Base-by-base conservation (phyloP, 1,140 invertebrate genomes). In the Musca domestica region DNA sequence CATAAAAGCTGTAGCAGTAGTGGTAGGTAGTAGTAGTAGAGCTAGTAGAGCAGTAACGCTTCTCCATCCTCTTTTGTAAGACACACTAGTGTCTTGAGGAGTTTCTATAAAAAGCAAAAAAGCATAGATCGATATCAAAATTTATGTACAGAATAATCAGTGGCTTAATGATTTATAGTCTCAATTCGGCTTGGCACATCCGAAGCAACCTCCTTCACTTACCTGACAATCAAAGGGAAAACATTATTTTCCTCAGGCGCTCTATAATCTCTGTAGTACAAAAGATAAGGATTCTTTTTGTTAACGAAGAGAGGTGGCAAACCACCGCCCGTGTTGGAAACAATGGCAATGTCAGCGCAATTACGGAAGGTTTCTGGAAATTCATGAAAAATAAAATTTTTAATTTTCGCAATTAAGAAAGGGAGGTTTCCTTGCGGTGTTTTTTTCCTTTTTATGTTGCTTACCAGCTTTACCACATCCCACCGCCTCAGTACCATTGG, bases 301-400 rank as follows among this genome's bases (percentile, higher is more conserved):
- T 83, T 85, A 2, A 86, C 84, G 68, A 91, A 90, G 66, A 87
- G 80, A 10, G 89, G 88, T 19, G 87, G 87, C 2, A 89, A 84
- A 5, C 90, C 90, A 12, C 90, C 90, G 5, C 89, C 89, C 2
- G 90, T 90, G 71, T 87, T 92, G 3, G 91, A 91, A 1, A 90
- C 83, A 56, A 95, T 91, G 34, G 86, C 87, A 48, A 95, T 86
- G 76, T 96, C 93, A 0, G 93, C 94, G 76, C 94, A 95, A 75
- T 95, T 95, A 51, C 91, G 85, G 78, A 95, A 96, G 0, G 91
- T 94, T 83, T 96, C 93, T 51, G 48, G 7, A 63, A 70, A 58
- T n/a, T 65, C 4, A 22, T 15, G 69, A 14, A 64, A 47, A 66
- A 19, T 41, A 52, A n/a, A n/a, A n/a, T 17, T 20, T 1, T 65